A percentile compares a stretch with the other conserved stretches of the same genome.
These are phyloP conservation scores for Paramacrobiotus metropolitanus DNA, from an alignment of 1,140 invertebrate genomes.

Conservation along the genomic window DNA sequence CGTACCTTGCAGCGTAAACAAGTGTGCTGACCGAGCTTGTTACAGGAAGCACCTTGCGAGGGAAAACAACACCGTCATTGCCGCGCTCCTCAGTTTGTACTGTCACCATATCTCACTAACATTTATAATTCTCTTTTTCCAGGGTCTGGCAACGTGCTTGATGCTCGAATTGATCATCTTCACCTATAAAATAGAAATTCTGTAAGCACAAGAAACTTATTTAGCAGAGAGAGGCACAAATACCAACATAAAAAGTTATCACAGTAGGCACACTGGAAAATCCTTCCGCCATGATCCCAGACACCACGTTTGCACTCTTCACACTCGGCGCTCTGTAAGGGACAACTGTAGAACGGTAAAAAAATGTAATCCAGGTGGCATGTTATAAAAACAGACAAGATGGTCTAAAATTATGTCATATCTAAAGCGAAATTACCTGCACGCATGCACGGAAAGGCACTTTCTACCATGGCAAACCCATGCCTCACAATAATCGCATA, in stretches of 20 bases:
- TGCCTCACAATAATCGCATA: conserved; percentile 91
- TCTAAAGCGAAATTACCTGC: too few relatives aligned
- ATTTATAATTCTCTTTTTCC: conserved; percentile 74
- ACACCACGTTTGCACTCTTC: conserved; percentile 70
- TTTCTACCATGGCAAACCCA: conserved; percentile 85
- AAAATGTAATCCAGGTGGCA: too few relatives aligned
- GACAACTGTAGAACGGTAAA: too few relatives aligned
- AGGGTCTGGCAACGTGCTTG: conserved; percentile 86
- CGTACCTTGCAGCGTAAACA: conserved; percentile 64
- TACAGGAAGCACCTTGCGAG: conserved; percentile 59
- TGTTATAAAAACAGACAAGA: too few relatives aligned
- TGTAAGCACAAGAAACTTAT: background rate
- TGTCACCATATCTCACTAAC: conserved; percentile 27
- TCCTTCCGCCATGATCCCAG: conserved; percentile 66
- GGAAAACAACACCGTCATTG: too few relatives aligned
- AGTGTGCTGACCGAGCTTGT: conserved; percentile 74
- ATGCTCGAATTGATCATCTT: conserved; percentile 96
- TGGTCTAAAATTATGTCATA: too few relatives aligned
- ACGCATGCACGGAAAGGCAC: conserved; percentile 72
- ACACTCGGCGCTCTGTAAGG: conserved; percentile 60
- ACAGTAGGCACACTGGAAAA: conserved; percentile 81
- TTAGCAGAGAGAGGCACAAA: background rate
- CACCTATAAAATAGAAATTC: conserved; percentile 21
- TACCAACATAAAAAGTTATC: conserved; percentile 48
- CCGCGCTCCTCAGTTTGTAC: too few relatives aligned